Percentiles rank a stretch among this genome's conserved stretches.
These are phyloP conservation scores for Marmota monax DNA, from an alignment of 2,113 vertebrate genomes.

Conservation along the genomic window DNA sequence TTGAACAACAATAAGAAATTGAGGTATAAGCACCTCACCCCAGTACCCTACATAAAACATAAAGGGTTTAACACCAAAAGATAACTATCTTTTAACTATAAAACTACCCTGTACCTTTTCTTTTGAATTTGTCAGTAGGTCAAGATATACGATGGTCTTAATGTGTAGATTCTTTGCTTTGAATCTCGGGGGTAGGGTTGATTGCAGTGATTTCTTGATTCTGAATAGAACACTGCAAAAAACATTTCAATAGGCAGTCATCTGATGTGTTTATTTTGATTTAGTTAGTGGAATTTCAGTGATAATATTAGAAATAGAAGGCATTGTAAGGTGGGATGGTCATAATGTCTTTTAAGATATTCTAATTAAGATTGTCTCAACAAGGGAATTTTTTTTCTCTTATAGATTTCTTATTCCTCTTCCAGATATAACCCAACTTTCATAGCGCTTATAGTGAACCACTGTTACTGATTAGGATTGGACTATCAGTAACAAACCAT, in stretches of 20 bases:
- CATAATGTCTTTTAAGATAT: neutral
- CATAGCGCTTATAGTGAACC: conserved; percentile 2
- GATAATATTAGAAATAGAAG: neutral
- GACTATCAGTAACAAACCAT: neutral
- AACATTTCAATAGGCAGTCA: neutral
- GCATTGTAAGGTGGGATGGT: neutral
- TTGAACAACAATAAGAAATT: conserved; percentile 91
- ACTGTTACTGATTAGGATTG: neutral
- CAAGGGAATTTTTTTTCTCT: neutral
- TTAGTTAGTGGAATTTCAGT: neutral
- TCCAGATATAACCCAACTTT: conserved; percentile 19
- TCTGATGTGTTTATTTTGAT: conserved; percentile 39
- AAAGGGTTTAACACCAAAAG: neutral
- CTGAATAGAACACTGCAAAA: conserved; percentile 10
- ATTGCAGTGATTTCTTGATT: conserved; percentile 46
- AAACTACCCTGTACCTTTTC: neutral
- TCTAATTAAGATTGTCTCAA: neutral
- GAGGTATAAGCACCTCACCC: conserved; percentile 85
- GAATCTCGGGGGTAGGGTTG: neutral
- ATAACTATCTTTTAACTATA: neutral
- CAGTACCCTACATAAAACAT: conserved; percentile 35
- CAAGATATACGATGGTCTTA: neutral
- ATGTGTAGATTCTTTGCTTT: neutral
- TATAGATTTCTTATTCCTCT: neutral
- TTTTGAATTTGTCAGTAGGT: conserved; percentile 33